phyloP scores from a whole-genome alignment of 1,140 invertebrate species.

The Atta texana region DNA sequence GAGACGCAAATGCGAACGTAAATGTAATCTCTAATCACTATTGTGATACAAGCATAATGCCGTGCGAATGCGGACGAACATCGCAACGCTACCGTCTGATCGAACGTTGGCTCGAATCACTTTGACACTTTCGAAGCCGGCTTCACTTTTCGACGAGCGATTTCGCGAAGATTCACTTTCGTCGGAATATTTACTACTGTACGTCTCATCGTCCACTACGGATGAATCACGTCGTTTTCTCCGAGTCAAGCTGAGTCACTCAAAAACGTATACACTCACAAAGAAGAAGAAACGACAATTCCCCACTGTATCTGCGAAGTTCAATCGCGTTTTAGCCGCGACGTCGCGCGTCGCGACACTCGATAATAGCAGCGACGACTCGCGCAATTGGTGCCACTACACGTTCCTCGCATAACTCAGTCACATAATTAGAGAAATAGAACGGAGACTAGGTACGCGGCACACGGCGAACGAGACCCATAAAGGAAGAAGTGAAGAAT shows the following conservation, averaged over 20 bases:
- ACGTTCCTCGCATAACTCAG: neutral
- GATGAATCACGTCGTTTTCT: constrained; percentile 53
- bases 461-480: neutral
- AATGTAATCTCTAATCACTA: no score
- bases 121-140: constrained; percentile 15
- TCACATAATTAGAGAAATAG: neutral
- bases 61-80: no score
- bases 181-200: constrained; percentile 53
- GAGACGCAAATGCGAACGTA: no score
- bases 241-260: constrained; percentile 47
- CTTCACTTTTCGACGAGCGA: constrained; percentile 4
- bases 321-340: constrained; percentile 32
- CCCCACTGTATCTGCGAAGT: neutral
- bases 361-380: no score
- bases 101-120: constrained; percentile 62
- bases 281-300: neutral
- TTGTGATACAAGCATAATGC: no score
- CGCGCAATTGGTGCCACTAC: neutral
- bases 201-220: neutral
- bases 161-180: constrained; percentile 42
- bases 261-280: neutral
- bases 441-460: neutral
- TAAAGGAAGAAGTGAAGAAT: constrained; percentile 47
- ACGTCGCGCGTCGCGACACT: neutral
- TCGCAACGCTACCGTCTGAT: constrained; percentile 31